These are phyloP conservation scores for Ips nitidus DNA, from an alignment of 1,140 invertebrate species.

Conservation along the genomic window DNA sequence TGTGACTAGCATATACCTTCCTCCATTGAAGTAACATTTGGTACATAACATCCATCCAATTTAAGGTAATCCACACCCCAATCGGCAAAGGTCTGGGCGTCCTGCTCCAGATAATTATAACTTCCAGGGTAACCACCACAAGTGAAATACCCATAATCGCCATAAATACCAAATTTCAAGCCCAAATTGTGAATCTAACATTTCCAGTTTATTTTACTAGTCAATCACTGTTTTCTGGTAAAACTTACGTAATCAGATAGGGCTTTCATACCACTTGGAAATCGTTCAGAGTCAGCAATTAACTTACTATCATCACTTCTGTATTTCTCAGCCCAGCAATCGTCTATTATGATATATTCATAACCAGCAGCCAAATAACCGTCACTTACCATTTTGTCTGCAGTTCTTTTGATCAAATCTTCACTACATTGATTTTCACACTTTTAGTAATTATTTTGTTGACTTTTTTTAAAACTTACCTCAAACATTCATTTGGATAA, in stretches of 20 bases:
- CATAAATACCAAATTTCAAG: conserved; percentile 85
- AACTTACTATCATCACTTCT: conserved; percentile 67
- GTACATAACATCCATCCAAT: conserved; percentile 81
- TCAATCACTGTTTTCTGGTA: neutral
- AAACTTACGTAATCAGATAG: conserved; percentile 77
- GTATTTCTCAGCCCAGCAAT: conserved; percentile 79
- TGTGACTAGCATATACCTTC: conserved; percentile 49
- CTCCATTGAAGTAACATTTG: conserved; percentile 53
- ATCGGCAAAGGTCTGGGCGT: conserved; percentile 80
- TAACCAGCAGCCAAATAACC: conserved; percentile 83
- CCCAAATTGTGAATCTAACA: conserved; percentile 73
- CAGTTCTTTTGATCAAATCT: conserved; percentile 74
- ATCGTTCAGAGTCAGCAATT: conserved; percentile 71
- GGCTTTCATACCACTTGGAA: conserved; percentile 79
- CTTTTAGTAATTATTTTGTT: neutral
- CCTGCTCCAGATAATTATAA: conserved; percentile 68
- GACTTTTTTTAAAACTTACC: conserved; percentile 26
- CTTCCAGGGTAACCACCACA: conserved; percentile 85
- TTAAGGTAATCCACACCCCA: conserved; percentile 91
- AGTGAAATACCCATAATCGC: conserved; percentile 81
- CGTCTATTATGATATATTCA: conserved; percentile 83
- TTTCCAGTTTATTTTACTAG: neutral
- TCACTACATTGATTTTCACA: conserved; percentile 62
- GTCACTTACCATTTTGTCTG: conserved; percentile 73
- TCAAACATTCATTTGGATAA: conserved; percentile 71